phyloP scores from a whole-genome alignment of 1,140 invertebrate species.

The Mizuhopecten yessoensis region DNA sequence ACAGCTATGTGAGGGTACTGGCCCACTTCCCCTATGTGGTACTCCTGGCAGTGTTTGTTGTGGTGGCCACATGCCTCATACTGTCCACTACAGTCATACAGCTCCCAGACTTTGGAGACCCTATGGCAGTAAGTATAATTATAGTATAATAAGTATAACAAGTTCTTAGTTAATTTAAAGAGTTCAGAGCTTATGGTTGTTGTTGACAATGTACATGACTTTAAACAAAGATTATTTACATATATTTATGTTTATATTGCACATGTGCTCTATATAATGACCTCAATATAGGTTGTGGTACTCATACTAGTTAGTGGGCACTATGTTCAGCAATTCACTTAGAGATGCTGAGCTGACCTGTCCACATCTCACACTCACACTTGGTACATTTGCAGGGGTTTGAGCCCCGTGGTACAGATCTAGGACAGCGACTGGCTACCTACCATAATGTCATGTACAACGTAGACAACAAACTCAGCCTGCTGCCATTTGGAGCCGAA shows the following conservation, averaged over 20 bases:
- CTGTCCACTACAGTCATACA: conserved; percentile 88
- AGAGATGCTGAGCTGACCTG: too few species aligned
- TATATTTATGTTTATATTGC: too few species aligned
- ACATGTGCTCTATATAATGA: too few species aligned
- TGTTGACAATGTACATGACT: too few species aligned
- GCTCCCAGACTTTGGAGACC: conserved; percentile 91
- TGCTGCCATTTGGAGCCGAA: conserved; percentile 87
- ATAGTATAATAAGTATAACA: too few species aligned
- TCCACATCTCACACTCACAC: neutral
- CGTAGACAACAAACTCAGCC: conserved; percentile 88
- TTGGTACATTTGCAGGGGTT: conserved; percentile 87
- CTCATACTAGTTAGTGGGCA: too few species aligned
- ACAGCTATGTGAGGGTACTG: conserved; percentile 85
- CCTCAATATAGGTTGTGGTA: too few species aligned
- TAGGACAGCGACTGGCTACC: conserved; percentile 90
- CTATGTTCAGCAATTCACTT: too few species aligned
- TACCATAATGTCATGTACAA: conserved; percentile 93
- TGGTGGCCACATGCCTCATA: conserved; percentile 89
- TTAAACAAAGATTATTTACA: too few species aligned
- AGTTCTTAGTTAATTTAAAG: too few species aligned
- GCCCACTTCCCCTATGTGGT: conserved; percentile 90
- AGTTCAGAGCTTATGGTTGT: too few species aligned
- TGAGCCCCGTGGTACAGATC: conserved; percentile 92
- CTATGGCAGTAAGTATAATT: conserved; percentile 86
- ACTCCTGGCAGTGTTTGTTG: conserved; percentile 87